Evolutionary conservation across 2,113 vertebrate species (phyloP).

Genomic region (Tachysurus vachellii): DNA sequence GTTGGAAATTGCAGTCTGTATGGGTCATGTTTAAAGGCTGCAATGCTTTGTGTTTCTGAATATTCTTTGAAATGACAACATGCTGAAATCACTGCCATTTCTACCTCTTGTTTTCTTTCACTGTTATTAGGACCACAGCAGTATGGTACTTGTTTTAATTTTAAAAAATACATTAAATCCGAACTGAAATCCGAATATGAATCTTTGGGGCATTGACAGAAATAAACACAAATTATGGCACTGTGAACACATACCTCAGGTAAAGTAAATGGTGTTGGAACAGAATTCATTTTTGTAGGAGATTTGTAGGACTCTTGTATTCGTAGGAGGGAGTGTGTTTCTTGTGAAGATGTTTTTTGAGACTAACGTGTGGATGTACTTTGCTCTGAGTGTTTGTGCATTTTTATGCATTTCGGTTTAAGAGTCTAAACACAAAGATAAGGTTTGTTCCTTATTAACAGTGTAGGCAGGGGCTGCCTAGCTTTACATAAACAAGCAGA

Average conservation of each 20-base stretch:
- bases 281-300: conserved; percentile 21
- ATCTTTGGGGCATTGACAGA: not conserved
- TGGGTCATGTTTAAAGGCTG: too few species aligned
- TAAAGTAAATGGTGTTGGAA: not conserved
- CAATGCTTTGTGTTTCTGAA: not conserved
- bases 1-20: not conserved
- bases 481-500: conserved; percentile 13
- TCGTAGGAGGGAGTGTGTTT: conserved; percentile 23
- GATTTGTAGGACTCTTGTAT: not conserved
- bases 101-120: not conserved
- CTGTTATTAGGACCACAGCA: not conserved
- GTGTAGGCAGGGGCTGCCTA: not conserved
- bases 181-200: not conserved
- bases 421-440: conserved; percentile 30
- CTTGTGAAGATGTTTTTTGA: not conserved
- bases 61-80: not conserved
- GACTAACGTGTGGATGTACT: conserved; percentile 5
- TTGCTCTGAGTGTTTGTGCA: conserved; percentile 19
- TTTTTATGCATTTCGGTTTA: conserved; percentile 15
- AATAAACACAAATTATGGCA: not conserved
- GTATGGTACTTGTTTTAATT: not conserved
- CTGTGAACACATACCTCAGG: not conserved
- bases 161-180: not conserved
- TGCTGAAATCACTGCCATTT: not conserved
- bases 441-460: conserved; percentile 14